phyloP scores from a whole-genome alignment of 2,888 invertebrate species.

The Pristionchus entomophagus region DNA sequence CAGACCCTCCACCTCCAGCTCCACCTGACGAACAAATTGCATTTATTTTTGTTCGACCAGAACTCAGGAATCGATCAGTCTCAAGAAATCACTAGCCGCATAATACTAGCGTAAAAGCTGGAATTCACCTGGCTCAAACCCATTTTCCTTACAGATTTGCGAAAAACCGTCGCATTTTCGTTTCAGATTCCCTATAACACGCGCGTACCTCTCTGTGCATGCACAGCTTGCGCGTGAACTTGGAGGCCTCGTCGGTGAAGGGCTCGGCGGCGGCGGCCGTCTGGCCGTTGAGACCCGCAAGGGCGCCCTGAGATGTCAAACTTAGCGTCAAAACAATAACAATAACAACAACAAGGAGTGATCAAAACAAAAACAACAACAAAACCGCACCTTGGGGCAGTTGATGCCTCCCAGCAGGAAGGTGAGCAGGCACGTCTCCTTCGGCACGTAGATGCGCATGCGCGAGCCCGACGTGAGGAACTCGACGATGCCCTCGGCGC shows the following conservation, averaged over 20 bases:
- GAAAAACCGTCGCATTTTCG: too few species aligned
- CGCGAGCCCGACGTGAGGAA: conserved; percentile 97
- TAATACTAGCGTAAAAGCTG: too few species aligned
- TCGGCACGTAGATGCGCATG: conserved; percentile 91
- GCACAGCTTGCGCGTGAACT: conserved; percentile 90
- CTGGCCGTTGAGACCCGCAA: conserved; percentile 81
- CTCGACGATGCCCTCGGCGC: conserved; percentile 93
- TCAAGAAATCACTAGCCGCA: too few species aligned
- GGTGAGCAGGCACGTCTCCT: conserved; percentile 93
- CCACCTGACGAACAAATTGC: conserved; percentile 47
- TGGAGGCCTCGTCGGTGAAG: conserved; percentile 92
- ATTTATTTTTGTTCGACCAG: too few species aligned
- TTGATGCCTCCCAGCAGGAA: conserved; percentile 87
- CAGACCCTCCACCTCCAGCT: conserved; percentile 86
- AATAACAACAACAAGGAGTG: too few species aligned
- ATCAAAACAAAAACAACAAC: too few species aligned
- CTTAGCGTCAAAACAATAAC: too few species aligned
- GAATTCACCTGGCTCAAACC: too few species aligned
- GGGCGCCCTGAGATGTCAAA: conserved; percentile 60
- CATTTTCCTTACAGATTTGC: too few species aligned
- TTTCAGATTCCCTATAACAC: too few species aligned
- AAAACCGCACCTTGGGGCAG: conserved; percentile 59
- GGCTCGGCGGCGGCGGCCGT: conserved; percentile 85
- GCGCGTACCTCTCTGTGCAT: conserved; percentile 86
- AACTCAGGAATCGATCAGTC: neutral